Base-by-base conservation (phyloP, 2,888 invertebrate species). In the Nesidiocoris tenuis region DNA sequence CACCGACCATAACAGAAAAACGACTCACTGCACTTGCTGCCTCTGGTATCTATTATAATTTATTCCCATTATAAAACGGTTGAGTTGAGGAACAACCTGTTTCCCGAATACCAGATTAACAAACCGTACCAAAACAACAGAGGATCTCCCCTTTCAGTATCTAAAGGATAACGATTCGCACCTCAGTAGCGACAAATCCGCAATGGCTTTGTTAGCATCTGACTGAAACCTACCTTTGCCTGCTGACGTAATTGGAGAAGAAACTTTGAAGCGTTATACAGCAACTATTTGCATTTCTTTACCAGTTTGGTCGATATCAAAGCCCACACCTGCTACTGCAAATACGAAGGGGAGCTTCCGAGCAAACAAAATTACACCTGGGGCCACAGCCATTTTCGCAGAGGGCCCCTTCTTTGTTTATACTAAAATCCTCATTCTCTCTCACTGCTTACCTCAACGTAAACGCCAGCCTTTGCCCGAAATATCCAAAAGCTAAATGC, bases 281-380 rank as follows among this genome's bases (percentile, higher is more conserved):
- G 61, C 61, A 18, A 12, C 61, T 61, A 72, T 72, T 72, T 72
- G 63, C 61, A 72, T 72, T 72, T 72, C 61, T 61, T 72, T 63
- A 61, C 21, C 39, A 21, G 61, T 63, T 61, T 22, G 23, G 7
- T 19, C 63, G 17, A 61, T 72, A 61, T 39, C 72, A 61, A 19
- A 54, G 39, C 39, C 22, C 19, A 63, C 72, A 72, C 72, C 72
- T 25, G 72, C 61, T 25, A 18, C 63, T 24, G 72, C 39, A 72
- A 72, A 72, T 63, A 63, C 63, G 39, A 17, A 71, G 22, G 16
- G 3, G 67, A 24, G 23, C 7, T 18, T 21, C 22, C 55, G 17
- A 9, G 39, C 61, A 72, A 72, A 72, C 61, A 21, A 61, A 72
- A 72, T 63, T 72, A 63, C 72, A 70, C 70, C 70, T 70, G 70